phyloP scores from a whole-genome alignment of 1,140 invertebrate genomes.

The Cardiocondyla obscurior region DNA sequence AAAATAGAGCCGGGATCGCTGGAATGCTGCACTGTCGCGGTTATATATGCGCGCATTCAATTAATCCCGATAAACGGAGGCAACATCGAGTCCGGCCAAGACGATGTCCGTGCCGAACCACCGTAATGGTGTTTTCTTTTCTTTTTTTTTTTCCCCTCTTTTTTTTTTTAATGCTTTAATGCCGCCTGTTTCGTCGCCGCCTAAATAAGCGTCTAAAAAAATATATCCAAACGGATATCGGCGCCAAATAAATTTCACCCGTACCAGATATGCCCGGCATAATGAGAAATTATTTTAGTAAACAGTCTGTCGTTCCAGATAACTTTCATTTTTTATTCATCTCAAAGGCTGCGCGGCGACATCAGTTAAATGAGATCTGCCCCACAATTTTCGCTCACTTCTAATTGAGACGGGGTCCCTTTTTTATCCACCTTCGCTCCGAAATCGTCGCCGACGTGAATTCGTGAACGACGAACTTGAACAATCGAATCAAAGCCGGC shows the following conservation, averaged over 20 bases:
- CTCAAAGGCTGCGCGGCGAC: conserved; percentile 8
- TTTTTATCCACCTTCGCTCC: neutral
- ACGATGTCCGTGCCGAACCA: neutral
- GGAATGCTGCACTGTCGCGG: conserved; percentile 6
- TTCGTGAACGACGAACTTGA: neutral
- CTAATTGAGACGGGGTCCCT: neutral
- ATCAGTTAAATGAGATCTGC: neutral
- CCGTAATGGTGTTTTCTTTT: neutral
- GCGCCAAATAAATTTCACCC: no score
- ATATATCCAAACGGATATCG: neutral
- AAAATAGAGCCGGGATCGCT: conserved; percentile 62
- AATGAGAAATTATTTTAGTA: conserved; percentile 17
- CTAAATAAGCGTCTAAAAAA: neutral
- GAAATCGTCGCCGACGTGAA: neutral
- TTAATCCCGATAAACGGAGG: conserved; percentile 24
- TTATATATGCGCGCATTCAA: conserved; percentile 5
- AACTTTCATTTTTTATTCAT: conserved; percentile 23
- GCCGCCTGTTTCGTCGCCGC: neutral
- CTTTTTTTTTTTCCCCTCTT: no score
- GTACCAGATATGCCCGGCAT: neutral
- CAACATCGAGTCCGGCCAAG: neutral
- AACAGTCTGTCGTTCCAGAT: conserved; percentile 4
- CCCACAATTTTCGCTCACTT: neutral
- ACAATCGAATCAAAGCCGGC: neutral
- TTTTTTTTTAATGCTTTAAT: neutral